These are phyloP conservation scores for Eristalis tenax DNA, from an alignment of 2,888 invertebrate species.

Conservation along the genomic window DNA sequence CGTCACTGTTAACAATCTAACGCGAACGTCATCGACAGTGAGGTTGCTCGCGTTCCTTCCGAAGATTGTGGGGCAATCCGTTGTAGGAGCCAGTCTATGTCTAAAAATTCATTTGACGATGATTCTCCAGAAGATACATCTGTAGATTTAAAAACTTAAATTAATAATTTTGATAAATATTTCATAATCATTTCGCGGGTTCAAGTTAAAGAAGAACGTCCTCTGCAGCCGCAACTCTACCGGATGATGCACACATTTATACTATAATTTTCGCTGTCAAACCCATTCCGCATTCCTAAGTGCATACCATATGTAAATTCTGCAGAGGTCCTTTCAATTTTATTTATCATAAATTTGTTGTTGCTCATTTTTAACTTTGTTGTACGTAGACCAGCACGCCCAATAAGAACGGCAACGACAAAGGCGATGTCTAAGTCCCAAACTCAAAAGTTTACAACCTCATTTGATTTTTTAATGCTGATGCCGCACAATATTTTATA, in stretches of 20 bases:
- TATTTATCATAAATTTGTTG: conserved; percentile 43
- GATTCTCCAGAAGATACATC: not conserved
- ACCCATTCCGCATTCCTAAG: not conserved
- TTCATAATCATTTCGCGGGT: conserved; percentile 27
- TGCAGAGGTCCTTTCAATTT: conserved; percentile 45
- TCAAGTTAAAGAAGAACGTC: not conserved
- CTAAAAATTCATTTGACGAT: too few species aligned
- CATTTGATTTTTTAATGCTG: conserved; percentile 56
- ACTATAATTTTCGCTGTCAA: conserved; percentile 6
- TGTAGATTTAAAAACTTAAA: not conserved
- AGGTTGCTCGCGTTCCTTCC: too few species aligned
- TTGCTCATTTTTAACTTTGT: not conserved
- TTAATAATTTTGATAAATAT: conserved; percentile 19
- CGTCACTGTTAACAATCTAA: too few species aligned
- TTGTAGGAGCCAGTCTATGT: too few species aligned
- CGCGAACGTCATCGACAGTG: too few species aligned
- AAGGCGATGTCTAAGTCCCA: not conserved
- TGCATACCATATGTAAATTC: conserved; percentile 13
- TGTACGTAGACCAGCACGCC: not conserved
- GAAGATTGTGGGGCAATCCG: too few species aligned
- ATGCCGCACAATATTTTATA: conserved; percentile 45
- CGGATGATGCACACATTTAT: conserved; percentile 5
- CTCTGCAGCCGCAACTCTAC: not conserved
- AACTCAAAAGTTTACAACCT: conserved; percentile 55
- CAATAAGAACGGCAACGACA: not conserved